These are phyloP conservation scores for Microcebus ravelobensis DNA, from an alignment of 2,113 vertebrate species.

Conservation along the genomic window DNA sequence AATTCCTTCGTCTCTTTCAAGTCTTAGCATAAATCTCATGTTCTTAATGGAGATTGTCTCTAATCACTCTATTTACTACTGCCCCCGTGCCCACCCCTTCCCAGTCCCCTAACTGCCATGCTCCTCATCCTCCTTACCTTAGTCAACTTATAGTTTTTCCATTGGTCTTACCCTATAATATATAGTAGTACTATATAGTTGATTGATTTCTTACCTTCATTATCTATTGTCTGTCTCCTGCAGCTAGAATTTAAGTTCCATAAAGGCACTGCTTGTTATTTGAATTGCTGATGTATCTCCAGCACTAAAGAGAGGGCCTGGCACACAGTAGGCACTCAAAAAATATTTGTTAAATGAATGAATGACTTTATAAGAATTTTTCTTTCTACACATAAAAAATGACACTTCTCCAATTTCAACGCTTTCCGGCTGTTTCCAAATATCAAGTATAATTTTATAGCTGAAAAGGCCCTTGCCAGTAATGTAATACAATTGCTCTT, in stretches of 20 bases:
- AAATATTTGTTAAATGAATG: constrained; percentile 8
- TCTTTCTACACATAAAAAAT: constrained; percentile 32
- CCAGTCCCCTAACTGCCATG: background rate
- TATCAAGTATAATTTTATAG: constrained; percentile 28
- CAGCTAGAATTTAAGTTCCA: background rate
- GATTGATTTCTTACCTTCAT: background rate
- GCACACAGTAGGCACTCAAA: background rate
- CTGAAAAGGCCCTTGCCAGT: background rate
- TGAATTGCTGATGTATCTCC: background rate
- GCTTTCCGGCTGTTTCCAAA: constrained; percentile 7
- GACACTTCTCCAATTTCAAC: background rate
- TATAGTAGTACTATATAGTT: background rate
- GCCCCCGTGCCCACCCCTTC: background rate
- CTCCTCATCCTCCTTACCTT: background rate
- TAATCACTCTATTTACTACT: background rate
- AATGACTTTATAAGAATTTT: constrained; percentile 23
- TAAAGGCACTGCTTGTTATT: background rate
- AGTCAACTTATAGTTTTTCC: constrained; percentile 14
- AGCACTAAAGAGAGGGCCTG: background rate
- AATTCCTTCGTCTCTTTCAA: background rate
- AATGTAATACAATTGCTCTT: background rate
- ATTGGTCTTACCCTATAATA: background rate
- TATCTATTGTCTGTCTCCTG: background rate
- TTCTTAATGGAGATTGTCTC: background rate
- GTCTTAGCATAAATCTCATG: background rate